Conservation (phyloP, 1,140 invertebrate species). For the Venturia canescens region DNA sequence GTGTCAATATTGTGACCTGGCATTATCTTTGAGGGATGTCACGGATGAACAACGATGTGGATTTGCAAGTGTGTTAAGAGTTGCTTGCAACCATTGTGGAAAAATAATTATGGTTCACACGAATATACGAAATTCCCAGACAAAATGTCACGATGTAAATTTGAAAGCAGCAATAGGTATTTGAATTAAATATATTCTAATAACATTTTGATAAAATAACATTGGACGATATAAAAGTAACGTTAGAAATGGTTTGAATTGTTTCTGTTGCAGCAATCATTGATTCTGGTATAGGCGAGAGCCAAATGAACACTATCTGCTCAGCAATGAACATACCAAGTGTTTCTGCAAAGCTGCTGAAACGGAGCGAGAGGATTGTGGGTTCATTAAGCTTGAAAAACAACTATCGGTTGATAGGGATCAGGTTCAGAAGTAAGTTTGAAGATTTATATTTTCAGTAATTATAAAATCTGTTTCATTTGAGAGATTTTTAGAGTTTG, state of each 20-base stretch:
- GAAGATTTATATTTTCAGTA: too few relatives aligned
- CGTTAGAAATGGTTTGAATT: background rate
- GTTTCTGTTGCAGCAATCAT: slow-evolving; percentile 24
- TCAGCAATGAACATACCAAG: slow-evolving; percentile 46
- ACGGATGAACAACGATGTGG: slow-evolving; percentile 1
- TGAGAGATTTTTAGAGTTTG: too few relatives aligned
- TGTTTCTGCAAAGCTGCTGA: slow-evolving; percentile 33
- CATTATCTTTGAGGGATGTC: slow-evolving; percentile 10
- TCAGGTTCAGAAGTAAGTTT: background rate
- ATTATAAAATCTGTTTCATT: too few relatives aligned
- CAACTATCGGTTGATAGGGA: background rate
- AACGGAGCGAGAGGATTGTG: slow-evolving; percentile 43
- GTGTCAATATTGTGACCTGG: slow-evolving; percentile 13
- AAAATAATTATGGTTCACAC: slow-evolving; percentile 15
- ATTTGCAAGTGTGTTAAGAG: slow-evolving; percentile 32
- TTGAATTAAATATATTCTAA: background rate
- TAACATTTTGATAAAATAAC: too few relatives aligned
- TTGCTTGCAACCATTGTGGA: background rate
- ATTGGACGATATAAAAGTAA: background rate
- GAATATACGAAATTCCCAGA: background rate
- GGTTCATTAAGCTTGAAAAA: slow-evolving; percentile 24
- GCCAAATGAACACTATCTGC: slow-evolving; percentile 46
- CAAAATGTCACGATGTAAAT: slow-evolving; percentile 25
- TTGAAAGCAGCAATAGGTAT: slow-evolving; percentile 41
- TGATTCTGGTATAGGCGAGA: slow-evolving; percentile 46